These are phyloP conservation scores for Platycheirus albimanus DNA, from an alignment of 2,888 invertebrate species.

Conservation along the genomic window DNA sequence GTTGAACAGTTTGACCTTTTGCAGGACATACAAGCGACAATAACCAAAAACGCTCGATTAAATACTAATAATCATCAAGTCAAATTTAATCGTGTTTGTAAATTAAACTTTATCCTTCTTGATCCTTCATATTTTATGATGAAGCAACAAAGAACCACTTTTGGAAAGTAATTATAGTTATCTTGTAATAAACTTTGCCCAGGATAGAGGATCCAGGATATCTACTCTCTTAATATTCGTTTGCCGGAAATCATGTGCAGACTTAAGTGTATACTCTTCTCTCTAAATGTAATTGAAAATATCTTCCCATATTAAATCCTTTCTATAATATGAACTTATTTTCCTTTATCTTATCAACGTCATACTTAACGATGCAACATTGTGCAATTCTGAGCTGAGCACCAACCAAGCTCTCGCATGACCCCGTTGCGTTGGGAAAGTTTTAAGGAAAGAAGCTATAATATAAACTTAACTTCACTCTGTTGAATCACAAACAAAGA, in stretches of 20 bases:
- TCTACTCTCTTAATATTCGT: background rate
- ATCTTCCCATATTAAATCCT: background rate
- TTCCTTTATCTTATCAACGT: slow-evolving; percentile 32
- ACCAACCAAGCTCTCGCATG: too few relatives aligned
- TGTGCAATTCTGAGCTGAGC: slow-evolving; percentile 9
- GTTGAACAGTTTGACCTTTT: too few relatives aligned
- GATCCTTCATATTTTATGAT: background rate
- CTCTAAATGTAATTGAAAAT: slow-evolving; percentile 2
- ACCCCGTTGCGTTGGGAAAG: slow-evolving; percentile 28
- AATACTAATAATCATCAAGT: too few relatives aligned
- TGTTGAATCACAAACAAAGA: slow-evolving; percentile 46
- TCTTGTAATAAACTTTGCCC: background rate
- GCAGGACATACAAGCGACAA: too few relatives aligned
- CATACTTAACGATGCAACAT: slow-evolving; percentile 36
- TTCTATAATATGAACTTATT: slow-evolving; percentile 1
- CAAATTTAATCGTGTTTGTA: too few relatives aligned
- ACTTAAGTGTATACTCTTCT: background rate
- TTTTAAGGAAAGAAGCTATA: background rate
- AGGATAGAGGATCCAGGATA: too few relatives aligned
- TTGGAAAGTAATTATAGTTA: background rate
- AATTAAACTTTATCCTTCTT: background rate
- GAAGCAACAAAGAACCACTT: background rate
- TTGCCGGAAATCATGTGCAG: background rate
- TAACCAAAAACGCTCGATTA: too few relatives aligned
- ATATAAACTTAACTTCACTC: slow-evolving; percentile 2